Conservation (phyloP, 30 jellyfish, hydroid and myxozoan species). For the Sanderia malayensis region DNA sequence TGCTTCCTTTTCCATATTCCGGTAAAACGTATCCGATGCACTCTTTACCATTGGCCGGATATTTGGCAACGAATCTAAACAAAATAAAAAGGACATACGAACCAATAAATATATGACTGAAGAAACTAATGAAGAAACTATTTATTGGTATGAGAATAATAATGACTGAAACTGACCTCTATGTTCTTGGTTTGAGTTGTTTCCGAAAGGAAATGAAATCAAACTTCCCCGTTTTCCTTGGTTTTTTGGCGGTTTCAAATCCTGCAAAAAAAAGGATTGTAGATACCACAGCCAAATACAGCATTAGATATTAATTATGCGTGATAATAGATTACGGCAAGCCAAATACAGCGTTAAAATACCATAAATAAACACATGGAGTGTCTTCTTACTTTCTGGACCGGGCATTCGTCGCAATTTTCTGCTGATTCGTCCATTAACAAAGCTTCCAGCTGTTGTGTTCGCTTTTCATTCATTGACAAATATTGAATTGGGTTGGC, state of each 20-base stretch:
- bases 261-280: too few relatives aligned
- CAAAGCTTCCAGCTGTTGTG: conserved; percentile 79
- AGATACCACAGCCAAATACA: too few relatives aligned
- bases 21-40: conserved; percentile 55
- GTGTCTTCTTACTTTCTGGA: background rate
- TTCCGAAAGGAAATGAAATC: conserved; percentile 43
- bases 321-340: too few relatives aligned
- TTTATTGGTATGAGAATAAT: too few relatives aligned
- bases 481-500: conserved; percentile 92
- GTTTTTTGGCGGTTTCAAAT: conserved; percentile 50
- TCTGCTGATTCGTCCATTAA: conserved; percentile 76
- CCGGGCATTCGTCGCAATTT: conserved; percentile 7
- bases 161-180: conserved; percentile 47
- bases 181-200: conserved; percentile 48
- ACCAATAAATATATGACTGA: too few relatives aligned
- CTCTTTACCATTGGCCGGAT: conserved; percentile 58
- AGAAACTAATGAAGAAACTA: too few relatives aligned
- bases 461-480: conserved; percentile 78
- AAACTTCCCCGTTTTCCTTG: conserved; percentile 66
- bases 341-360: too few relatives aligned
- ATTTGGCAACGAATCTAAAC: conserved; percentile 53
- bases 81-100: too few relatives aligned
- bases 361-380: background rate
- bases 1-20: conserved; percentile 40
- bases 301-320: too few relatives aligned